phyloP scores from a whole-genome alignment of 2,797 vertebrate genomes.

The Mormyrops attenuatus region DNA sequence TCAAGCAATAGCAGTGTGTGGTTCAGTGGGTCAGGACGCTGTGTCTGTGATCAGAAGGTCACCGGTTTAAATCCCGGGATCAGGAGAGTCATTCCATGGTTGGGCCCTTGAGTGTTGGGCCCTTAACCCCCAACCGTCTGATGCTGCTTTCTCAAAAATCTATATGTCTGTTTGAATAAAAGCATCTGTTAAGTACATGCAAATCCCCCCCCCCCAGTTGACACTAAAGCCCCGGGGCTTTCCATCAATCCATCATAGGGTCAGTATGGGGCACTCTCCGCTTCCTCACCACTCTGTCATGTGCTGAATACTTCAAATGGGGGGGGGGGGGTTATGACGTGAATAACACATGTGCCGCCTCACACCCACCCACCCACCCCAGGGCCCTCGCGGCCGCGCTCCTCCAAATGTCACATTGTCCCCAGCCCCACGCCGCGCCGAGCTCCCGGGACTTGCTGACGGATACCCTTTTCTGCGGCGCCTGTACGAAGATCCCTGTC shows the following conservation, averaged over 20 bases:
- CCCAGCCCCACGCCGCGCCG: neutral
- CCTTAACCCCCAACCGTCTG: neutral
- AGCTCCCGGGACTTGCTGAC: neutral
- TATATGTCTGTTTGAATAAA: neutral
- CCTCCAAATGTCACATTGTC: neutral
- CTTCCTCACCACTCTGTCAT: neutral
- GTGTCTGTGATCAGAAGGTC: neutral
- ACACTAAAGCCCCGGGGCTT: neutral
- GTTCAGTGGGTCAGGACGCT: neutral
- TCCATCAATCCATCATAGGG: neutral
- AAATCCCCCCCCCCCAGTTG: neutral
- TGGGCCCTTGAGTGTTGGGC: neutral
- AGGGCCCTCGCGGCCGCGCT: neutral
- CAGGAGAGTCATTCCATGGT: neutral
- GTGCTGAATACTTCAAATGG: neutral
- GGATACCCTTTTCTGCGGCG: conserved; percentile 10
- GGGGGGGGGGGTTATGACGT: neutral
- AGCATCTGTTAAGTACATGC: neutral
- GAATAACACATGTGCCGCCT: neutral
- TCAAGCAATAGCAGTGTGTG: neutral
- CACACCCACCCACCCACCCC: neutral
- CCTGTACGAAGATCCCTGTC: conserved; percentile 4
- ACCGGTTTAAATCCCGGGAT: neutral
- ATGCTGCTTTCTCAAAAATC: neutral
- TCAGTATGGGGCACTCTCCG: neutral